Percentiles rank a stretch among this genome's conserved stretches.
Evolutionary conservation across 35 echinoderm and acorn worm species (phyloP).

Genomic region (Anneissia japonica): DNA sequence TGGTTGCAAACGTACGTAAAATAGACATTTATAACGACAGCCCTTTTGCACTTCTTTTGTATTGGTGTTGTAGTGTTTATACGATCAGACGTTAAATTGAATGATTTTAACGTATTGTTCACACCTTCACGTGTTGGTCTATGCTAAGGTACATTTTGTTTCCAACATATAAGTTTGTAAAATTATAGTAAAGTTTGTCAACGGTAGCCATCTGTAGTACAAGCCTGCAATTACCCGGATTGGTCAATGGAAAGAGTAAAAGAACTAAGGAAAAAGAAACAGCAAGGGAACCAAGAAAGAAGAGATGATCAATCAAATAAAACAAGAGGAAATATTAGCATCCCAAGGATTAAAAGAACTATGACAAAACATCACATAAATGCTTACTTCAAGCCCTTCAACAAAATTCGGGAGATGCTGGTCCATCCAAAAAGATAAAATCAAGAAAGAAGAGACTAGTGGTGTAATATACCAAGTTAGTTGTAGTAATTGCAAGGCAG

Average conservation of each 20-base stretch:
- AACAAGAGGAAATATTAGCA: neutral
- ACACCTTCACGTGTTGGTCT: no score
- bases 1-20: no score
- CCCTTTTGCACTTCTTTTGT: no score
- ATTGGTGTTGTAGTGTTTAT: no score
- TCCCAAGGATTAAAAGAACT: neutral
- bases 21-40: no score
- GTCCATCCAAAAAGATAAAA: constrained; percentile 19
- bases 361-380: neutral
- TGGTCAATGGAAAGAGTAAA: constrained; percentile 6
- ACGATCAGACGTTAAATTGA: no score
- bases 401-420: constrained; percentile 7
- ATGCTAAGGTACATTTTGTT: no score
- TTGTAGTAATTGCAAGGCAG: neutral
- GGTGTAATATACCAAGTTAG: neutral
- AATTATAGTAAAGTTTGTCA: no score
- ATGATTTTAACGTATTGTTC: no score
- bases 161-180: no score
- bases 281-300: neutral
- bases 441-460: neutral
- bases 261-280: neutral
- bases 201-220: no score
- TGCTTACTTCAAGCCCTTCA: neutral
- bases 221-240: constrained; percentile 22
- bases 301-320: neutral